Percentiles rank a stretch among this genome's conserved stretches.
Conservation (phyloP, 2,888 invertebrate genomes). For the Platycnemis pennipes region DNA sequence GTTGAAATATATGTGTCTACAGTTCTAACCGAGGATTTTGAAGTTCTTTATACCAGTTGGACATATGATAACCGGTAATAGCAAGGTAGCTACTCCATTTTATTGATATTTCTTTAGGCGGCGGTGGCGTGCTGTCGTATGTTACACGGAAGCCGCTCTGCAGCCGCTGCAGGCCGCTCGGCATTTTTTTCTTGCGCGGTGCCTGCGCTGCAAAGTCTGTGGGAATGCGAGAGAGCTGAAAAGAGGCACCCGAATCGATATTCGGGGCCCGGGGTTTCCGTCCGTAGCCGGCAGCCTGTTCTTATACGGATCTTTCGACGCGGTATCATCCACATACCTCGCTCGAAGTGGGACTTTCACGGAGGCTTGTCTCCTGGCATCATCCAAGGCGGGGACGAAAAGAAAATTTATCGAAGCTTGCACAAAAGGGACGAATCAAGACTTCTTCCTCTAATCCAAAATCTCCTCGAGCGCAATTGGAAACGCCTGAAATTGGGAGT, state of each 20-base stretch:
- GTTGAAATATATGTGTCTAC: too few relatives aligned
- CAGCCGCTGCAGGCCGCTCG: background rate
- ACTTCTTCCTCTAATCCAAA: background rate
- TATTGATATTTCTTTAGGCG: too few relatives aligned
- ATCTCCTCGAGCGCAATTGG: background rate
- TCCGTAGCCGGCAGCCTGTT: background rate
- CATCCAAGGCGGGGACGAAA: background rate
- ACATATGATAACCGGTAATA: too few relatives aligned
- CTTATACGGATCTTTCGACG: background rate
- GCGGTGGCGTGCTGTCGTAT: too few relatives aligned
- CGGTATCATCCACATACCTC: background rate
- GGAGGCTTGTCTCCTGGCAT: background rate
- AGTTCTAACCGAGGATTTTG: too few relatives aligned
- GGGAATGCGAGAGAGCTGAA: background rate
- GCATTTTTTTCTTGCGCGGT: background rate
- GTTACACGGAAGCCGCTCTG: too few relatives aligned
- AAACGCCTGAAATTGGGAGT: background rate
- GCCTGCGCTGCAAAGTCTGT: background rate
- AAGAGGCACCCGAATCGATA: background rate
- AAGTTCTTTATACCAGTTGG: too few relatives aligned
- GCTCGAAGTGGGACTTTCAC: background rate
- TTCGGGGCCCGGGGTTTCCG: slow-evolving; percentile 2
- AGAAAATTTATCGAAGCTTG: background rate
- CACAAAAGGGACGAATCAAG: background rate
- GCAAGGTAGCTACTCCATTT: too few relatives aligned